A percentile compares a stretch with the other conserved stretches of the same genome.
These are phyloP conservation scores for Lanistes nyassanus DNA, from an alignment of 1,140 invertebrate genomes.

Conservation along the genomic window DNA sequence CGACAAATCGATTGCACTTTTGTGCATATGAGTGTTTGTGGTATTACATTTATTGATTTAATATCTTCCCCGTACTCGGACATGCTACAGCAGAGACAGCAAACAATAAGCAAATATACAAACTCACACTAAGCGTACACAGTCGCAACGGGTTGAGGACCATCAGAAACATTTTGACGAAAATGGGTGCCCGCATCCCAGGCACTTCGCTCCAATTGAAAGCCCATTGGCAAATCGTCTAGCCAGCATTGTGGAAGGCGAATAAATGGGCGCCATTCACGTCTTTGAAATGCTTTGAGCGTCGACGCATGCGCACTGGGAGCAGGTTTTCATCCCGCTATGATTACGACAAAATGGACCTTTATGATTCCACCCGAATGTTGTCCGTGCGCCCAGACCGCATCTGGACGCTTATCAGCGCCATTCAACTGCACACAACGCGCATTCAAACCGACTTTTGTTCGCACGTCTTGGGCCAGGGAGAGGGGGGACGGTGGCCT, in stretches of 20 bases:
- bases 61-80: no score
- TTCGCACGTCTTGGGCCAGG: background rate
- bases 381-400: constrained; percentile 1
- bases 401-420: constrained; percentile 3
- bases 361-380: constrained; percentile 1
- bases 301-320: constrained; percentile 1
- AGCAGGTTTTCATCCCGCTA: constrained; percentile 1
- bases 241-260: background rate
- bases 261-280: constrained; percentile 6
- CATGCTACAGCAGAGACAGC: no score
- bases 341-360: constrained; percentile 14
- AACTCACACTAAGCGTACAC: no score
- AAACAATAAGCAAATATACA: no score
- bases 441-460: constrained; percentile 2
- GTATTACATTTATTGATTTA: no score
- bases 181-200: background rate
- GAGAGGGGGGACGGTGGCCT: background rate
- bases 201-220: background rate
- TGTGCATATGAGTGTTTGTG: no score
- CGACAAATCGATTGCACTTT: no score
- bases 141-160: background rate
- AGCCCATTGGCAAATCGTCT: background rate
- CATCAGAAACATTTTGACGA: background rate
- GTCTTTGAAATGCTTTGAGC: background rate
- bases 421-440: background rate